Percentiles rank a stretch among this genome's conserved stretches.
phyloP scores from a whole-genome alignment of 2,113 vertebrate genomes.

The Xenus cinereus region DNA sequence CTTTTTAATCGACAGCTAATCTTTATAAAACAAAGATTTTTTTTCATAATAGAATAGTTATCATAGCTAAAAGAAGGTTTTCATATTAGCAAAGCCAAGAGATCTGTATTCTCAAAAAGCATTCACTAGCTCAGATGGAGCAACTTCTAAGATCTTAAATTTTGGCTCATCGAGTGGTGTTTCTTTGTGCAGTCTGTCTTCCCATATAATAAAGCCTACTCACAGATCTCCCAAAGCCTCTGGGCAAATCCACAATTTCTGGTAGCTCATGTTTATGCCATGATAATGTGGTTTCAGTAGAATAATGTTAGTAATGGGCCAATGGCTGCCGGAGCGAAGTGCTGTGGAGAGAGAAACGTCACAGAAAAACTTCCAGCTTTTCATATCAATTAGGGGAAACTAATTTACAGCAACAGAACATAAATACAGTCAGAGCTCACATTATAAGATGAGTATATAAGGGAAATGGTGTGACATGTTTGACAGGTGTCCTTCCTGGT shows the following conservation, averaged over 20 bases:
- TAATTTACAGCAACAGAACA: not conserved
- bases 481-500: not conserved
- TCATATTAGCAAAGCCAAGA: not conserved
- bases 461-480: not conserved
- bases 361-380: not conserved
- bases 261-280: not conserved
- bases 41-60: not conserved
- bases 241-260: not conserved
- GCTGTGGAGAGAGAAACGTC: not conserved
- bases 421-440: not conserved
- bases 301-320: not conserved
- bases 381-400: not conserved
- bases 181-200: not conserved
- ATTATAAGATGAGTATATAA: not conserved
- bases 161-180: not conserved
- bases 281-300: not conserved
- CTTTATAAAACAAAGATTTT: not conserved
- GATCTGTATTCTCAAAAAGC: not conserved
- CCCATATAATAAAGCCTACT: not conserved
- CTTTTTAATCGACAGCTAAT: not conserved
- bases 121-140: not conserved
- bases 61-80: not conserved
- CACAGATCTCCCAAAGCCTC: not conserved
- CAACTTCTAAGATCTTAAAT: not conserved
- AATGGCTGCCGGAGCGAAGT: not conserved